phyloP scores from a whole-genome alignment of 1,140 invertebrate species.

The Pseudomyrmex sp. region DNA sequence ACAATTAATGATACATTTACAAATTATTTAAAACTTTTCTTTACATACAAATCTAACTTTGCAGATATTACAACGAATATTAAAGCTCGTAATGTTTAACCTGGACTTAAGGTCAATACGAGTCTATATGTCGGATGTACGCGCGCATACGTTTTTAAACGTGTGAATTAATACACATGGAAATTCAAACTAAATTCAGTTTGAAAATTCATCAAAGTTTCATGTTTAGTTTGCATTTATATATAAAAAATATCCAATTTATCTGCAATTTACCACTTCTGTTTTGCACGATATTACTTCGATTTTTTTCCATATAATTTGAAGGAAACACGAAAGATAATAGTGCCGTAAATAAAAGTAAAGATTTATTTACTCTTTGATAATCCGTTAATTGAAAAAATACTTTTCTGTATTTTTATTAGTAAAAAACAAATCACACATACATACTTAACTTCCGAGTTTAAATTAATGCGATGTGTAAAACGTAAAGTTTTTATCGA shows the following conservation, averaged over 20 bases:
- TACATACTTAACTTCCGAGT: neutral
- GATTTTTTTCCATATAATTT: neutral
- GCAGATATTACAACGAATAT: too few species aligned
- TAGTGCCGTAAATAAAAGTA: neutral
- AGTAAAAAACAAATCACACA: neutral
- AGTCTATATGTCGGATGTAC: too few species aligned
- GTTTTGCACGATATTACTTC: neutral
- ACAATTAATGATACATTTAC: neutral
- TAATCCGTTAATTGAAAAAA: neutral
- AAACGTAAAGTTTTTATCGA: neutral
- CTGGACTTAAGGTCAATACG: too few species aligned
- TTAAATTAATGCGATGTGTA: slow-evolving; percentile 20
- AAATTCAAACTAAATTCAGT: too few species aligned
- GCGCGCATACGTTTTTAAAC: too few species aligned
- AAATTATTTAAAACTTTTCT: neutral
- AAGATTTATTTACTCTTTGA: neutral
- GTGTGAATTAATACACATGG: too few species aligned
- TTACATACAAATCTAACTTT: too few species aligned
- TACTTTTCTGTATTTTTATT: neutral
- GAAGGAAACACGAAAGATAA: neutral
- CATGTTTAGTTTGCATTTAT: too few species aligned
- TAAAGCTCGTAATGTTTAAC: too few species aligned
- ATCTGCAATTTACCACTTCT: too few species aligned
- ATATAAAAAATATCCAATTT: too few species aligned
- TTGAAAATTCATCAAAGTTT: too few species aligned